These are phyloP conservation scores for Anoura caudifer DNA, from an alignment of 2,113 vertebrate species.

Conservation along the genomic window DNA sequence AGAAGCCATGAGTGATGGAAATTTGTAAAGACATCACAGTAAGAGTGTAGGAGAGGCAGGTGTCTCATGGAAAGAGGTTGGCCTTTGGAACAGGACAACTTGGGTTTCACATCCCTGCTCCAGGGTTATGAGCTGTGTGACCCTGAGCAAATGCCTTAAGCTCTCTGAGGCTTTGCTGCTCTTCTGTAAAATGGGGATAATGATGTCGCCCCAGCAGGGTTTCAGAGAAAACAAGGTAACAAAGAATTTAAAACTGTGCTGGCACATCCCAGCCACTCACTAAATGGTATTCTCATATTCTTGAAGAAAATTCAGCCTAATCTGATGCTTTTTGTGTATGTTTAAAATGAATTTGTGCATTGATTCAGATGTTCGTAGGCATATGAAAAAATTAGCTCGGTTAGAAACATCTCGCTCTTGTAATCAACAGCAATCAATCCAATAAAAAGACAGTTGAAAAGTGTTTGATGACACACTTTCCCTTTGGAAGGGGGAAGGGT, in stretches of 20 bases:
- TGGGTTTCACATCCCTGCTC: neutral
- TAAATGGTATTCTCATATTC: neutral
- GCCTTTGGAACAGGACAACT: neutral
- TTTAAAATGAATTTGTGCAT: neutral
- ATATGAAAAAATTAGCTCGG: neutral
- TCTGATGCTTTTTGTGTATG: neutral
- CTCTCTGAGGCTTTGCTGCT: neutral
- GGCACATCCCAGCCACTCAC: neutral
- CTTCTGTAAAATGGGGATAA: neutral
- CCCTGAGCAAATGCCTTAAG: neutral
- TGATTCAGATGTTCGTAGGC: neutral
- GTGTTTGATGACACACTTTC: neutral
- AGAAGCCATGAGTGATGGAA: neutral
- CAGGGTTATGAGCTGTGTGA: neutral
- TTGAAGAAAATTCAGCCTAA: neutral
- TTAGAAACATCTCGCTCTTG: conserved; percentile 48
- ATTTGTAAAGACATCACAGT: neutral
- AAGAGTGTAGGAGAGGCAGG: neutral
- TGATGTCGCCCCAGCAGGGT: neutral
- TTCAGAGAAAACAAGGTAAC: neutral
- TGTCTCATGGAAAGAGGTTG: neutral
- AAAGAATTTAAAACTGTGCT: no score
- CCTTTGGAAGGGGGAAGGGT: neutral
- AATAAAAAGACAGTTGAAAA: neutral
- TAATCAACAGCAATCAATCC: neutral